Evolutionary conservation across 1,140 invertebrate genomes (phyloP), one percentile per base, ranked within the genome.

Genomic region (Zaprionus tsacasi): DNA sequence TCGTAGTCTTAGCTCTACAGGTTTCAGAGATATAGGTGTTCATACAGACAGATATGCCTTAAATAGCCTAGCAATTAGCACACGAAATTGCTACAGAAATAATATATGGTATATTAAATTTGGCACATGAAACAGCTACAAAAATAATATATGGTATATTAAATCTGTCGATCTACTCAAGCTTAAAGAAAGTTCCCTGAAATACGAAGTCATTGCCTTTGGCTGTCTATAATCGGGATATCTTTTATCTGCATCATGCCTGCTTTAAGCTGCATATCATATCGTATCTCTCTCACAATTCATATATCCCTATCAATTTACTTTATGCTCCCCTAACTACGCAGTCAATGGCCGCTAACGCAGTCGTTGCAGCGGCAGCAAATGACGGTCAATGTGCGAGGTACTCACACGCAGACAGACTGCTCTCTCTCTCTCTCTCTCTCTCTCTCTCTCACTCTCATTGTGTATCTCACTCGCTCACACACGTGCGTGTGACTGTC

Each of bases 401-500:
- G 3, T 17, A 36, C 35, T 40, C 25, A 43, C 36, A 45, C 36
- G 27, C 21, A 48, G 50, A 60, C 10, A n/a, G 1, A 17, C 13
- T 35, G 6, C 17, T 25, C 40, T 35, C 33, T 35, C 54, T 35
- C 52, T 4, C 48, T 50, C 54, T 56, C 48, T 40, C 21, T 60
- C 10, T 36, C 48, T 56, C 55, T 15, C 36, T 40, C 54, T 13
- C 40, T 1, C 56, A 30, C 27, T 5, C 27, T 30, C 4, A 5
- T 6, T 30, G 27, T 30, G 27, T 52, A 13, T 66, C 38, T 50
- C n/a, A 48, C 2, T 45, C 33, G 38, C 54, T 25, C 68, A 45
- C 17, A 11, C 35, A 50, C 13, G 40, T 68, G 63, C 63, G 58
- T 73, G 69, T 58, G 70, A 50, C 36, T 88, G 85, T 88, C 85